These are phyloP conservation scores for Zeuzera pyrina DNA, from an alignment of 2,888 invertebrate genomes.

Conservation along the genomic window DNA sequence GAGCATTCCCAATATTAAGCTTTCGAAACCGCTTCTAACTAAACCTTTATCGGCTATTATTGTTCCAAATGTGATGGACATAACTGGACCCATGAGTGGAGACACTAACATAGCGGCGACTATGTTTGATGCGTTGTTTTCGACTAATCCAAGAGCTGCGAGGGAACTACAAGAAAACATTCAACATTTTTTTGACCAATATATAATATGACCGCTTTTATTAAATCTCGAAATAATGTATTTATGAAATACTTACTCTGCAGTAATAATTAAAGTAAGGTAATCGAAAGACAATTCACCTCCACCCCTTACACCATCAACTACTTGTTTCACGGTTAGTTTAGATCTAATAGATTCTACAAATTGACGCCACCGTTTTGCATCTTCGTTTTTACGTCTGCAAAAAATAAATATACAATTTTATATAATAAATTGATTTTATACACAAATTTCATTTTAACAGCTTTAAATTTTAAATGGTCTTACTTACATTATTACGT, in stretches of 20 bases:
- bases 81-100: slow-evolving; percentile 87
- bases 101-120: slow-evolving; percentile 85
- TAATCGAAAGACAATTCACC: slow-evolving; percentile 88
- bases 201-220: too few relatives aligned
- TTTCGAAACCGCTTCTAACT: slow-evolving; percentile 79
- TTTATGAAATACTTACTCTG: slow-evolving; percentile 76
- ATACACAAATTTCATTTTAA: background rate
- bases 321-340: slow-evolving; percentile 87
- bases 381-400: slow-evolving; percentile 64
- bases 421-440: background rate
- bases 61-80: slow-evolving; percentile 89
- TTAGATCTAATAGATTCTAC: slow-evolving; percentile 85
- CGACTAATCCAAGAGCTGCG: slow-evolving; percentile 86
- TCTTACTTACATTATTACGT: slow-evolving; percentile 49
- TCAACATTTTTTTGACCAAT: too few relatives aligned
- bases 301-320: slow-evolving; percentile 84
- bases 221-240: background rate
- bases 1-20: slow-evolving; percentile 79
- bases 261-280: slow-evolving; percentile 83
- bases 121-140: slow-evolving; percentile 87
- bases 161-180: slow-evolving; percentile 77
- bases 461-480: too few relatives aligned
- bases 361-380: slow-evolving; percentile 79
- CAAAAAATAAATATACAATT: slow-evolving; percentile 5
- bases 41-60: slow-evolving; percentile 83